phyloP scores from a whole-genome alignment of 2,113 vertebrate genomes.

The Callaeas wilsoni region DNA sequence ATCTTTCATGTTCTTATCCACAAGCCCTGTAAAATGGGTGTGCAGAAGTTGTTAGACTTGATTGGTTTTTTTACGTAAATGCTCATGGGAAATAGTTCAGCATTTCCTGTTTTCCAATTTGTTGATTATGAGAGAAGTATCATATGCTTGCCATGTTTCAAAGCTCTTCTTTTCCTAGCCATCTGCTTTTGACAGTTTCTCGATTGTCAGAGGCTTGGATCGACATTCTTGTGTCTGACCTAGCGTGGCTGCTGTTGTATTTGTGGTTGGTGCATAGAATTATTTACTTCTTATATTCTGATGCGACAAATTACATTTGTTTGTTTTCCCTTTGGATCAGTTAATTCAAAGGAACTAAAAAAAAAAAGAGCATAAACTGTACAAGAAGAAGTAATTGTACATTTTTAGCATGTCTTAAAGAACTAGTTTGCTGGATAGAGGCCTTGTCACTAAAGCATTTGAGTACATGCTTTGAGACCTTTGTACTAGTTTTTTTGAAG shows the following conservation, averaged over 20 bases:
- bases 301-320: neutral
- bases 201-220: neutral
- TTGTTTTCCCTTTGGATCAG: neutral
- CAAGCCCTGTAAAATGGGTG: neutral
- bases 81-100: neutral
- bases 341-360: neutral
- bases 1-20: neutral
- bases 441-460: neutral
- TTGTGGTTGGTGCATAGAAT: neutral
- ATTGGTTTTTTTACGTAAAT: neutral
- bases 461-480: neutral
- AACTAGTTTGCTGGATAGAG: neutral
- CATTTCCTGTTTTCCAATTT: neutral
- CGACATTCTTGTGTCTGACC: neutral
- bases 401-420: neutral
- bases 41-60: neutral
- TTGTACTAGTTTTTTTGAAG: neutral
- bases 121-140: neutral
- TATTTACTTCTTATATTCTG: neutral
- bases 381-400: neutral
- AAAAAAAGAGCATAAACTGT: neutral
- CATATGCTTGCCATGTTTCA: neutral
- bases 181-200: neutral
- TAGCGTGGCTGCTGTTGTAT: neutral
- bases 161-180: neutral